Percentiles rank a stretch among this genome's conserved stretches.
Evolutionary conservation across 2,888 invertebrate genomes (phyloP).

Genomic region (Aelia acuminata): DNA sequence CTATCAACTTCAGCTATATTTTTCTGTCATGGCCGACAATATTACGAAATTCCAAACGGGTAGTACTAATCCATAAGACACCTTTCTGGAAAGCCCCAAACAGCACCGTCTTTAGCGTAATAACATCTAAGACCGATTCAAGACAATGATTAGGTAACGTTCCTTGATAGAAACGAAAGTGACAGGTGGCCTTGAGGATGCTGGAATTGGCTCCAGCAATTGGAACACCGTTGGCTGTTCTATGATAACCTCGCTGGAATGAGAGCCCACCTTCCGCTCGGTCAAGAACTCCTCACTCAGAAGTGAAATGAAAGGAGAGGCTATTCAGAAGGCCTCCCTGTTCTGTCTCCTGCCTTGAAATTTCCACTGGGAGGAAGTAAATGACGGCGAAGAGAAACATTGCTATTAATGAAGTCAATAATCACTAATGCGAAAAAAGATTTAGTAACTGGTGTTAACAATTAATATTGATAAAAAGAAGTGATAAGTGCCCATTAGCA

Average conservation of each 20-base stretch:
- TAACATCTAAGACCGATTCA: background rate
- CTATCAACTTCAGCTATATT: background rate
- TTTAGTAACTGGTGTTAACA: too few relatives aligned
- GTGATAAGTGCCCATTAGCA: too few relatives aligned
- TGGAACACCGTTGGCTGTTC: too few relatives aligned
- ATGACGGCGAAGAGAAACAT: background rate
- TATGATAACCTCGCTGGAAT: conserved; percentile 33
- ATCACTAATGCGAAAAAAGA: background rate
- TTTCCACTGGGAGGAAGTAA: conserved; percentile 10
- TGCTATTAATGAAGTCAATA: background rate
- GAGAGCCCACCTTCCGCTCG: background rate
- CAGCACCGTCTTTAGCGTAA: background rate
- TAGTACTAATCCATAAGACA: background rate
- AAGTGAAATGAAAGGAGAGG: conserved; percentile 33
- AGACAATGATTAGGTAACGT: background rate
- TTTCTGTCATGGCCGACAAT: background rate
- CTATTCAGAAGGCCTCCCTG: background rate
- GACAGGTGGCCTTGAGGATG: background rate
- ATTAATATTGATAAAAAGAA: too few relatives aligned
- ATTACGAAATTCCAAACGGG: background rate
- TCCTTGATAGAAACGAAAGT: conserved; percentile 13
- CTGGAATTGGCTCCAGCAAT: conserved; percentile 39
- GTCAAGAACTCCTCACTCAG: background rate
- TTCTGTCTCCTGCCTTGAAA: background rate
- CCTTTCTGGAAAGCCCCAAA: background rate